Evolutionary conservation across 2,888 invertebrate species (phyloP), one percentile per base, ranked within the genome.

Genomic region (Microdon myrmicae): DNA sequence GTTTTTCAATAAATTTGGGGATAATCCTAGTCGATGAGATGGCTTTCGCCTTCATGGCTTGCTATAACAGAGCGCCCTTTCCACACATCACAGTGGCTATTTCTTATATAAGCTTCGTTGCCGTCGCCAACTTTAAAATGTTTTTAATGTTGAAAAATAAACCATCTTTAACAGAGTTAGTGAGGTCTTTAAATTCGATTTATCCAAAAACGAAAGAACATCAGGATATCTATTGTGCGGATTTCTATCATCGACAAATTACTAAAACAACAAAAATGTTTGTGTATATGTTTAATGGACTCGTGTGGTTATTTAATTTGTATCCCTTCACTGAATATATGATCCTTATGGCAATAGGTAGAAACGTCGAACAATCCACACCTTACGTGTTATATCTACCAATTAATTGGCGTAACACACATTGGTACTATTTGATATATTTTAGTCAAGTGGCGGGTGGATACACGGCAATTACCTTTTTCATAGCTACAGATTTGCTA

Each of bases 251-350:
- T 0, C 44, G 38, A 0, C 35, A 61, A 10, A 73, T 69, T 31
- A 70, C 61, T 6, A 48, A 64, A 7, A 64, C 73, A 0, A 71
- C 71, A 41, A 49, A 71, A 17, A 70, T 71, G 13, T 77, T 73
- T 47, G 26, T 74, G 17, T 72, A 76, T 19, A 13, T 72, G 61
- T n/a, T n/a, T n/a, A n/a, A n/a, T n/a, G 26, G 73, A 2, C 67
- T 75, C 1, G 71, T 74, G 14, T 76, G 74, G 74, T 70, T 70
- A 0, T 79, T 77, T 38, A 78, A 78, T 53, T 59, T 78, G 0
- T 75, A 72, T 20, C 60, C 71, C 25, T 67, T 64, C 0, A 16
- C 71, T 6, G 70, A 71, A 43, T 75, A 74, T 58, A 19, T 71
- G 13, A 68, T 75, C 12, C 72, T 61, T 4, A 72, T 71, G 7